phyloP scores from a whole-genome alignment of 2,888 invertebrate genomes.

The Helleia helle region DNA sequence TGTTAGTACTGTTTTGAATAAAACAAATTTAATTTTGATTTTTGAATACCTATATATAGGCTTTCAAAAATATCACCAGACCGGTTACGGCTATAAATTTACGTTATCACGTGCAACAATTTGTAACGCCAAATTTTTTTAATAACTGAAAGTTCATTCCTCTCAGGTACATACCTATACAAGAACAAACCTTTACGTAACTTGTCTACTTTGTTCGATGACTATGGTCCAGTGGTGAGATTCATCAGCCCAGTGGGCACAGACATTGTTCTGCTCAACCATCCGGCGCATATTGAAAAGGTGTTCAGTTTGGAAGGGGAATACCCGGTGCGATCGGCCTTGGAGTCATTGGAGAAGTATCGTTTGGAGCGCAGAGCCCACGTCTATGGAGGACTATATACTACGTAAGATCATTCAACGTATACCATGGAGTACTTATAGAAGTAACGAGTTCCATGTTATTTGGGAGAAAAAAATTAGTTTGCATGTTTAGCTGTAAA shows the following conservation, averaged over 20 bases:
- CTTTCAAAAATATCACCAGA: too few species aligned
- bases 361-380: conserved; percentile 71
- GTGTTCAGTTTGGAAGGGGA: conserved; percentile 76
- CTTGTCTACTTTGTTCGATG: conserved; percentile 50
- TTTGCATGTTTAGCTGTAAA: too few species aligned
- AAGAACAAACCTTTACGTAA: conserved; percentile 40
- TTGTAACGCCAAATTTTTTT: too few species aligned
- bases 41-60: too few species aligned
- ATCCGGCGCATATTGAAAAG: conserved; percentile 77
- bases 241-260: conserved; percentile 77
- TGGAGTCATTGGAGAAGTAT: conserved; percentile 78
- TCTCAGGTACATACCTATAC: conserved; percentile 39
- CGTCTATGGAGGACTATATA: conserved; percentile 70
- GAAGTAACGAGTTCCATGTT: too few species aligned
- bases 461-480: too few species aligned
- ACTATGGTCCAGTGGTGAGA: conserved; percentile 79
- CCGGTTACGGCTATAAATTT: too few species aligned
- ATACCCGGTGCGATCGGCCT: conserved; percentile 73
- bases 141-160: conserved; percentile 4
- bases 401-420: too few species aligned
- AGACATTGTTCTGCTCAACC: conserved; percentile 76
- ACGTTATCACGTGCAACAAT: too few species aligned
- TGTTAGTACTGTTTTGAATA: too few species aligned
- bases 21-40: too few species aligned
- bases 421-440: too few species aligned